These are phyloP conservation scores for Myopa testacea DNA, from an alignment of 2,888 invertebrate species.

Conservation along the genomic window DNA sequence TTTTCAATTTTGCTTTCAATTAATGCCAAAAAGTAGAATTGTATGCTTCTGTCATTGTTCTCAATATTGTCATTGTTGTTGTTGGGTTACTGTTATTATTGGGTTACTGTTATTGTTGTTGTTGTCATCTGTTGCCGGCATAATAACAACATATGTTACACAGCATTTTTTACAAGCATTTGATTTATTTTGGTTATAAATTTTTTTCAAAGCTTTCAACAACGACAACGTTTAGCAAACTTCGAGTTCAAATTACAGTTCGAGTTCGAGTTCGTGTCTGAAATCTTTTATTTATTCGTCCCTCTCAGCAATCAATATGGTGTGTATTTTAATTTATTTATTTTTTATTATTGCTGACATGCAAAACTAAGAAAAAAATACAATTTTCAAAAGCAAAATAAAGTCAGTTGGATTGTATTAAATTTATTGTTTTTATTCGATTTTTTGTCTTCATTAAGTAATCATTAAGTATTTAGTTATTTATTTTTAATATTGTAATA, in stretches of 20 bases:
- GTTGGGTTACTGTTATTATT: background rate
- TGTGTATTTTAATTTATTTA: background rate
- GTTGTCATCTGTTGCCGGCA: background rate
- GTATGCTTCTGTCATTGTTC: background rate
- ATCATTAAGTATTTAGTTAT: too few species aligned
- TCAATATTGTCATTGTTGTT: background rate
- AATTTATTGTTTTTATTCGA: too few species aligned
- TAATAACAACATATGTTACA: conserved; percentile 16
- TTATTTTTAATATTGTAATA: too few species aligned
- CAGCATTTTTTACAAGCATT: background rate
- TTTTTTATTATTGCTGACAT: conserved; percentile 18
- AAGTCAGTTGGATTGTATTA: too few species aligned
- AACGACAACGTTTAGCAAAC: background rate
- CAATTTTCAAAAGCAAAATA: too few species aligned
- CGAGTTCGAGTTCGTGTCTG: background rate
- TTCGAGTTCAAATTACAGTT: background rate
- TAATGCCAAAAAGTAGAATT: background rate
- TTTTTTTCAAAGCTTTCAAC: background rate
- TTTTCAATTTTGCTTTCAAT: background rate
- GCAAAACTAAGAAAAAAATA: background rate
- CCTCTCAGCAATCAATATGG: background rate
- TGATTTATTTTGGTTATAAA: conserved; percentile 9
- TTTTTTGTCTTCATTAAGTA: too few species aligned
- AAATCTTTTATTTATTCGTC: conserved; percentile 28
- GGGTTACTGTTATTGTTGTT: conserved; percentile 5